Evolutionary conservation across 2,888 invertebrate species (phyloP).

Genomic region (Eristalinus sepulchralis): DNA sequence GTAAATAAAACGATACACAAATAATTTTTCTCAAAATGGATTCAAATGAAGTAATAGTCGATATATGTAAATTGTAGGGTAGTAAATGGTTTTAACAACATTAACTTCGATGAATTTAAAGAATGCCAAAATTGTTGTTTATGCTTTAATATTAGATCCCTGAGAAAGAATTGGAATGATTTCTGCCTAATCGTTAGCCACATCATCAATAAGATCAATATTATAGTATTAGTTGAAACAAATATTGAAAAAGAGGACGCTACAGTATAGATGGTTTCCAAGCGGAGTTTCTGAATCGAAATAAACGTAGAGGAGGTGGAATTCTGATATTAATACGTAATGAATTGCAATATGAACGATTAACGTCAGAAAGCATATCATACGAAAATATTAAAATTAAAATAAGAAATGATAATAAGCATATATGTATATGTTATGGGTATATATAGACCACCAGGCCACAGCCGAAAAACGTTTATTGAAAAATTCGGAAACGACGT

Average conservation of each 20-base stretch:
- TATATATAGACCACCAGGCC: too few relatives aligned
- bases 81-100: background rate
- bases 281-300: background rate
- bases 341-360: background rate
- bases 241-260: background rate
- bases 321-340: constrained; percentile 6
- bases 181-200: background rate
- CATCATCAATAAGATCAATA: background rate
- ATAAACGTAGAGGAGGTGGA: background rate
- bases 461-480: too few relatives aligned
- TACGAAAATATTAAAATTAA: background rate
- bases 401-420: too few relatives aligned
- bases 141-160: background rate
- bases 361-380: background rate
- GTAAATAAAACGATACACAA: background rate
- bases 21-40: background rate
- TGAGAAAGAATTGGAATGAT: background rate
- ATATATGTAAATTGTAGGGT: background rate
- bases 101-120: background rate
- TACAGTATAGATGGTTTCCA: background rate
- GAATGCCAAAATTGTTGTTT: background rate
- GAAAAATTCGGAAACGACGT: too few relatives aligned
- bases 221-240: background rate
- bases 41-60: background rate
- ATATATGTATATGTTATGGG: too few relatives aligned